Conservation (phyloP, 2,888 invertebrate genomes). For the Aradus depressus region DNA sequence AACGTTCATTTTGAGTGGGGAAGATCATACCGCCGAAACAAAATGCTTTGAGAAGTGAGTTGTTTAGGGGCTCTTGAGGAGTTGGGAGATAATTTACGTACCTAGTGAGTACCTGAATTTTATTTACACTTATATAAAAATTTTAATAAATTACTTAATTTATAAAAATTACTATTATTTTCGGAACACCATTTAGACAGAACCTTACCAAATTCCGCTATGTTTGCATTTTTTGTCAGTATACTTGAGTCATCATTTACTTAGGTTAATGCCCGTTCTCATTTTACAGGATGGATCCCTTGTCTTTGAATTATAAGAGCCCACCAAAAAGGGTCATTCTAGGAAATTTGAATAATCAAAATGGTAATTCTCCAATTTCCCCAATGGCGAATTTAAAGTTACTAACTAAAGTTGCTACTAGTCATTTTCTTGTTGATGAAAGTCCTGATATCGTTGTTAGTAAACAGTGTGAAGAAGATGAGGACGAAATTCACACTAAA, state of each 20-base stretch:
- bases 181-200: no score
- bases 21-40: constrained; percentile 16
- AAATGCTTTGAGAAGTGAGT: constrained; percentile 5
- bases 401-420: constrained; percentile 49
- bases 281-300: constrained; percentile 17
- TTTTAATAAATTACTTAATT: no score
- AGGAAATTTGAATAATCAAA: constrained; percentile 41
- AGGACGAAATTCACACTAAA: constrained; percentile 14
- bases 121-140: no score
- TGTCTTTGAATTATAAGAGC: constrained; percentile 10
- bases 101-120: no score
- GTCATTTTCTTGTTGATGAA: constrained; percentile 26
- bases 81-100: not conserved
- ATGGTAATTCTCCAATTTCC: constrained; percentile 42
- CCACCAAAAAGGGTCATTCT: constrained; percentile 44
- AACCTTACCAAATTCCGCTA: constrained; percentile 11
- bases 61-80: not conserved
- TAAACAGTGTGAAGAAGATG: not conserved
- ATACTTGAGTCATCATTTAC: constrained; percentile 17
- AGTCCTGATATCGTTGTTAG: constrained; percentile 27
- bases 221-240: constrained; percentile 18
- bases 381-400: constrained; percentile 57
- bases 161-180: no score
- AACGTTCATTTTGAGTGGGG: constrained; percentile 14
- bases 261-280: constrained; percentile 18